Base-by-base conservation (phyloP, 2,888 invertebrate species). In the Tanytarsus gracilentus region DNA sequence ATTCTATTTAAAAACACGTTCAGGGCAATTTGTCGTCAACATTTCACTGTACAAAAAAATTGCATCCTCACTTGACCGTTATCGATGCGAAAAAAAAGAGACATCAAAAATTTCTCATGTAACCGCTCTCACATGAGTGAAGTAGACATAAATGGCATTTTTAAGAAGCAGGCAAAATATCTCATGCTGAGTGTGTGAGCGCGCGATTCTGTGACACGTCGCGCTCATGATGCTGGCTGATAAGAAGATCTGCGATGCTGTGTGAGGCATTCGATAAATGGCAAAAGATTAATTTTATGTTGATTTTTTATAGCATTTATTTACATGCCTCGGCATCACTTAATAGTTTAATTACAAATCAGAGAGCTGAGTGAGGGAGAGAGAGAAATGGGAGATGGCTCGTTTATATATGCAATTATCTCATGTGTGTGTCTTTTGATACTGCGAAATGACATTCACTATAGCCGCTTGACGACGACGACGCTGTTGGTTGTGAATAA, bases 291-390 rank as follows among this genome's bases (percentile, higher is more conserved):
- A 33, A 53, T 53, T 53, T 53, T 16, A 53, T 53, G 53, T 53
- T 36, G 30, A 53, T 53, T 33, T 29, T 53, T 53, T 21, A 36
- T 36, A 36, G 36, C 21, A 18, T 18, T 16, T 44, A 29, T 21
- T 18, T 26, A 50, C 21, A 50, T 27, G 50, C 27, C 11, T 29
- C 27, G n/a, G 30, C 33, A 21, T 53, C 21, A 36, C 25, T 53
- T 33, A 53, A 53, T 53, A 53, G 53, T 53, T 53, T 53, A 53
- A 53, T 53, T 53, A 53, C 18, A 11, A 14, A 33, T 53, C 36
- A 21, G 36, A n/a, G n/a, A 26, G 9, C 29, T 29, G 29, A 6
- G 6, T 29, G 6, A 7, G 50, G 26, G 27, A 7, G 16, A 40
- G 23, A 7, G 48, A 50, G 50, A 16, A 4, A 4, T 50, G n/a